phyloP scores from a whole-genome alignment of 2,113 vertebrate genomes.

The Apteryx owenii region DNA sequence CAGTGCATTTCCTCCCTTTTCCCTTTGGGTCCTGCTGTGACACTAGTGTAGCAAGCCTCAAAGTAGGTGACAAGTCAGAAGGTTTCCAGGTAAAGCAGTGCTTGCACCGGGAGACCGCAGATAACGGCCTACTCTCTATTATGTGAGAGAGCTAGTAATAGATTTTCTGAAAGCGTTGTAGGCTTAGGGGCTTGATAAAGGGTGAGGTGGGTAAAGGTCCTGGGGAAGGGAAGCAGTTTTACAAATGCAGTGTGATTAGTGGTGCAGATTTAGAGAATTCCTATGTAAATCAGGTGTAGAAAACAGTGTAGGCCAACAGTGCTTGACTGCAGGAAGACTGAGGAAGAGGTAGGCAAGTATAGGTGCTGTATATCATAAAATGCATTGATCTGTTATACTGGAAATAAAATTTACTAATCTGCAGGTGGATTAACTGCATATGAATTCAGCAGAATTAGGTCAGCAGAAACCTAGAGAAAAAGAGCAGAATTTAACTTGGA shows the following conservation, averaged over 20 bases:
- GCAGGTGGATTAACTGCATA: background rate
- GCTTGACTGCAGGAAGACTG: background rate
- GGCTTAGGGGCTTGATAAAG: background rate
- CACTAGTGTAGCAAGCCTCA: background rate
- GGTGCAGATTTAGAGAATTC: background rate
- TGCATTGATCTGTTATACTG: background rate
- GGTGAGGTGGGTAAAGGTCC: background rate
- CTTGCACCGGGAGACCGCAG: background rate
- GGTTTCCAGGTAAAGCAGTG: background rate
- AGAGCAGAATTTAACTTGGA: background rate
- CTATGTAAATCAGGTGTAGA: background rate
- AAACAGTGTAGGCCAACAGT: background rate
- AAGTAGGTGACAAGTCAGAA: background rate
- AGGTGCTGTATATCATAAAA: background rate
- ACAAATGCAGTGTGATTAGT: background rate
- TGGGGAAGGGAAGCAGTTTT: background rate
- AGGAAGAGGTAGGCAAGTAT: fast-evolving
- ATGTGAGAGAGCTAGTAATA: background rate
- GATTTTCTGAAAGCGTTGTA: background rate
- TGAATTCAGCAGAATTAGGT: background rate
- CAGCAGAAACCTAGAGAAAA: background rate
- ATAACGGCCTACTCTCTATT: background rate
- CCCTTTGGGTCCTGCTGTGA: background rate
- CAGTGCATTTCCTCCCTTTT: background rate
- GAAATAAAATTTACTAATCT: background rate